These are phyloP conservation scores for Rugalucina vietnamica DNA, from an alignment of 2,888 invertebrate genomes.

Conservation along the genomic window DNA sequence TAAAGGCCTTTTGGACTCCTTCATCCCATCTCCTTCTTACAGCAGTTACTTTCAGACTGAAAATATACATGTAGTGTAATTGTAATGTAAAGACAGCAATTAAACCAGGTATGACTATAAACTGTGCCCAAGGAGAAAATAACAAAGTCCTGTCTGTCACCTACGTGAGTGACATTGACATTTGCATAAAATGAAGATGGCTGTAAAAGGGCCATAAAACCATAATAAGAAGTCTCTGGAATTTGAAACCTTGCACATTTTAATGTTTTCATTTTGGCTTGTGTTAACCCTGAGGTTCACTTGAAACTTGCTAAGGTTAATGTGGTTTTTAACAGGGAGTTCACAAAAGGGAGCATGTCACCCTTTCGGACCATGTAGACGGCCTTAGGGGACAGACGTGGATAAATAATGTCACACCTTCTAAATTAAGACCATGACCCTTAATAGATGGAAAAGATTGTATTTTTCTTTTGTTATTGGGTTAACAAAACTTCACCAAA, in stretches of 20 bases:
- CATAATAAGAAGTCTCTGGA: constrained; percentile 3
- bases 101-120: background rate
- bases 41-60: no score
- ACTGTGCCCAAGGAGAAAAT: background rate
- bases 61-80: no score
- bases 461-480: no score
- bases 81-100: no score
- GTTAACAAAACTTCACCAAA: no score
- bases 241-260: constrained; percentile 1
- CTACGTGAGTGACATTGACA: background rate
- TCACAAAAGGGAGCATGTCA: background rate
- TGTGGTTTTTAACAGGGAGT: constrained; percentile 51
- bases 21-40: no score
- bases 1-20: no score
- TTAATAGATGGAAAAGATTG: no score
- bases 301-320: constrained; percentile 43
- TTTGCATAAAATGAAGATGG: background rate
- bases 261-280: background rate
- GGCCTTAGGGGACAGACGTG: constrained; percentile 12
- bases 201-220: background rate
- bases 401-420: constrained; percentile 5
- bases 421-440: no score
- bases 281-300: constrained; percentile 28
- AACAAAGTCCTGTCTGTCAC: background rate
- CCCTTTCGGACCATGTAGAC: background rate